Evolutionary conservation across 1,140 invertebrate genomes (phyloP), one percentile per base, ranked within the genome.

Genomic region (Spodoptera frugiperda): DNA sequence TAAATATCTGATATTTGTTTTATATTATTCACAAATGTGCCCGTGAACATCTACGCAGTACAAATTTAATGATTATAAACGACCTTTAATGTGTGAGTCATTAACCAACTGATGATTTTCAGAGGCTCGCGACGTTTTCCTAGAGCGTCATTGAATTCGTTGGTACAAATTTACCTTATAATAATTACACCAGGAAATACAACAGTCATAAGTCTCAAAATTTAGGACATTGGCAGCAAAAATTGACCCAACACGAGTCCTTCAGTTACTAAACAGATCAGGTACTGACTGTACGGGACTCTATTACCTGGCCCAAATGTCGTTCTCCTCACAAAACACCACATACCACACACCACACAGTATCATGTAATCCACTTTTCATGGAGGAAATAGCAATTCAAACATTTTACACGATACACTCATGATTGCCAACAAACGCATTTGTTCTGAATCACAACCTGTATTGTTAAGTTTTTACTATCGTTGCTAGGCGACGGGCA

Each of bases 351-450:
- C n/a, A 46, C 61, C 68, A 33, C 51, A 79, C 72, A 51, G 10
- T 57, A 39, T 72, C 68, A 57, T 49, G 11, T 10, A 39, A 51
- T 48, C 14, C 19, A 61, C 44, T 44, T 59, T 76, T 90, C 79
- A 89, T 54, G 87, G 86, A 65, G 88, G 88, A 83, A 86, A 89
- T 76, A 84, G 84, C 11, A 82, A 76, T 55, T 84, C 82, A 61
- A 80, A 80, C 76, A 86, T 84, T 78, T 78, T 55, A 74, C 68
- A 77, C 79, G 83, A 82, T 76, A 80, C 76, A 48, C 53, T 72
- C 88, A 89, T 88, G 74, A 78, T 87, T 84, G 71, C 70, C 65
- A 82, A 51, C 70, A 79, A 61, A 76, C 78, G 55, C 81, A 84
- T 82, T 83, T 72, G 68, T 55, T 48, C 71, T 75, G 77, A 49